These are phyloP conservation scores for Lanistes nyassanus DNA, from an alignment of 1,140 invertebrate species.

Conservation along the genomic window DNA sequence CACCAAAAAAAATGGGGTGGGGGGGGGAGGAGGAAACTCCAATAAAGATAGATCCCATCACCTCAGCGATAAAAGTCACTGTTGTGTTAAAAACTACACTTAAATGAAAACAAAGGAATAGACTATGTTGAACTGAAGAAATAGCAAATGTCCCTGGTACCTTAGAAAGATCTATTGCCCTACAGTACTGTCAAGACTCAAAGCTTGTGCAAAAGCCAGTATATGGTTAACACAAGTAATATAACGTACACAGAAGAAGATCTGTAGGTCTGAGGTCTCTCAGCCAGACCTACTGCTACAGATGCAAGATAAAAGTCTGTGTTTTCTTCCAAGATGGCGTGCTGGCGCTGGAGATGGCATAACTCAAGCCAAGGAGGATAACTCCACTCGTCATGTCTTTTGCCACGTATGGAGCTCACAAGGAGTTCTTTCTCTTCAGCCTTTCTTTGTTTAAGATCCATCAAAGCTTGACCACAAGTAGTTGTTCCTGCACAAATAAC, in stretches of 20 bases:
- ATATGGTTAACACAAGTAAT: too few species aligned
- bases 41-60: too few species aligned
- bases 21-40: too few species aligned
- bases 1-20: too few species aligned
- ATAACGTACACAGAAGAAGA: conserved; percentile 3
- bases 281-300: conserved; percentile 49
- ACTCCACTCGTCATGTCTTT: conserved; percentile 15
- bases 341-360: conserved; percentile 39
- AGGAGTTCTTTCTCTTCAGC: conserved; percentile 43
- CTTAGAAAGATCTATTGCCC: too few species aligned
- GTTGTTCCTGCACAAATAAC: conserved; percentile 31
- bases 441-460: conserved; percentile 39
- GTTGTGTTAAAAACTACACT: too few species aligned
- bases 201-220: too few species aligned
- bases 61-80: too few species aligned
- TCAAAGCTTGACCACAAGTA: conserved; percentile 39
- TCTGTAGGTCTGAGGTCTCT: conserved; percentile 43
- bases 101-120: too few species aligned
- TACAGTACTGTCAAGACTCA: too few species aligned
- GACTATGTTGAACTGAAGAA: too few species aligned
- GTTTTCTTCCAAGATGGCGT: conserved; percentile 28
- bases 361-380: conserved; percentile 31
- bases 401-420: conserved; percentile 30
- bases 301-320: conserved; percentile 38
- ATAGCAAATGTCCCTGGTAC: too few species aligned